Base-by-base conservation (phyloP, 2,113 vertebrate species). In the Oceanodroma tethys region DNA sequence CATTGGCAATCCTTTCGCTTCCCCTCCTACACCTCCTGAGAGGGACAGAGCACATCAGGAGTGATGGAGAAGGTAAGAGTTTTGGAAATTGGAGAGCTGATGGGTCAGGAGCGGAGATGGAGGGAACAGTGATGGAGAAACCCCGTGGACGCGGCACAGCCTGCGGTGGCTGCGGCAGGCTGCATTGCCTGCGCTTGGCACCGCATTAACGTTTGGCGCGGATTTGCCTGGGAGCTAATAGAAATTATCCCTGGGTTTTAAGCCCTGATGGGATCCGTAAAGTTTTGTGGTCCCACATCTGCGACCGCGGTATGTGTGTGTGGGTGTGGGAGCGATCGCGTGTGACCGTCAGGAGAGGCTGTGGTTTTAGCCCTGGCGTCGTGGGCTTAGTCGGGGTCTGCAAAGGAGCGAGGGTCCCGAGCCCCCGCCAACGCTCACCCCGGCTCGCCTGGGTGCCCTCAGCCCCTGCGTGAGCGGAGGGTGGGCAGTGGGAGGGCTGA, bases 391-490 rank as follows among this genome's bases (percentile, higher is more conserved):
- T 3, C 0, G 0, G 75, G 62, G 7, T 45, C 75, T 76, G 75
- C 23, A 30, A 18, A 58, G 45, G 29, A 50, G 16, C 0, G 3
- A 78, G 38, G 70, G 27, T 52, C 52, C 60, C 1, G 3, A 81
- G 30, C 13, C 58, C 56, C 22, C 3, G 1, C 42, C 34, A 67
- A 4, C 11, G 27, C 21, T 72, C 67, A 11, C 1, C 45, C 74
- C 53, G 5, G 21, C 17, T 40, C 1, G 2, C 8, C n/a, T 2
- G 16, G 18, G 22, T 34, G 66, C 73, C 66, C 50, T 12, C 60
- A 16, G 74, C 22, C 74, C 38, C 29, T 9, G 6, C 0, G 6
- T 27, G 60, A 6, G 2, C 0, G 2, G 38, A 12, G 66, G 42
- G n/a, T 38, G 66, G 22, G 79, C 58, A 7, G 45, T 1, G 7